Conservation (phyloP, 2,113 vertebrate species). For the Craseonycteris thonglongyai region DNA sequence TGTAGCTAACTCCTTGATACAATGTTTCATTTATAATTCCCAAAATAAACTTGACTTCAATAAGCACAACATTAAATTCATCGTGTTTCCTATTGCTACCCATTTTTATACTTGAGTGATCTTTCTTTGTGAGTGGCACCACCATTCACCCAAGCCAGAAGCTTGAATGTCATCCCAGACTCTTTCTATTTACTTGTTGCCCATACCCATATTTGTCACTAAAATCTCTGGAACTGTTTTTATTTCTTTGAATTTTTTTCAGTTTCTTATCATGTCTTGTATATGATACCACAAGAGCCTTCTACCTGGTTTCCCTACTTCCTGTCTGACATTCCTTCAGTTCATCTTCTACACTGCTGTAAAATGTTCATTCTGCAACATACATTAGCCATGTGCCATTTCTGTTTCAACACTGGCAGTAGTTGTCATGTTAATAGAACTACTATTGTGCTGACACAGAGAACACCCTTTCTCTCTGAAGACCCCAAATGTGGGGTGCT, state of each 20-base stretch:
- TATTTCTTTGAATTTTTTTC: background rate
- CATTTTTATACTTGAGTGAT: background rate
- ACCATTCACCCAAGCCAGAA: background rate
- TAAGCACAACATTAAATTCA: background rate
- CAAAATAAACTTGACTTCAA: background rate
- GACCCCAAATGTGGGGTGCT: background rate
- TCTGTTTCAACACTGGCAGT: background rate
- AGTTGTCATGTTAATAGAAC: background rate
- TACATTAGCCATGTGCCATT: background rate
- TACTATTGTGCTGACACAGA: background rate
- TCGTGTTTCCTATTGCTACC: background rate
- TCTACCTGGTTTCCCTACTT: background rate
- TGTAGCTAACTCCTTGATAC: background rate
- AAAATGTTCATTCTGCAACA: background rate
- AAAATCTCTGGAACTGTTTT: background rate
- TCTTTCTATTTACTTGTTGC: background rate
- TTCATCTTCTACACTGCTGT: background rate
- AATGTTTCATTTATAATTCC: background rate
- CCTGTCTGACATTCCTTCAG: background rate
- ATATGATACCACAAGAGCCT: background rate
- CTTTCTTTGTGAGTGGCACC: background rate
- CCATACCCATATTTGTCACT: background rate
- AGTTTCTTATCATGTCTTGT: background rate
- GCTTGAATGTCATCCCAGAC: background rate
- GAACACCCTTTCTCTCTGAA: background rate